These are phyloP conservation scores for Myotis brandtii DNA, from an alignment of 2,113 vertebrate species.

Conservation along the genomic window DNA sequence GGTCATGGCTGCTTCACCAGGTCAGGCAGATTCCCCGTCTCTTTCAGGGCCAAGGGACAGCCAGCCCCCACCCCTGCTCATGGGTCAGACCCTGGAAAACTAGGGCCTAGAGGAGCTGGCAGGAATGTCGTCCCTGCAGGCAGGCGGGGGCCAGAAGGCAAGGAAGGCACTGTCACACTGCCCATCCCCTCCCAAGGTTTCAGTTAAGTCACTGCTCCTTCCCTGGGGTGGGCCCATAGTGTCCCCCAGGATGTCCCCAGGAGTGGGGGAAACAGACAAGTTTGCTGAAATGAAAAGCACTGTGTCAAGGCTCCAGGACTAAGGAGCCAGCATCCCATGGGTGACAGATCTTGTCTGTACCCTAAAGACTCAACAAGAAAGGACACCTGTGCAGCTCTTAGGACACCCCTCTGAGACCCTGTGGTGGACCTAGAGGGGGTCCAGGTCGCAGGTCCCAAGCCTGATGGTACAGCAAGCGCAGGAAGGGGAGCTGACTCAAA, in stretches of 20 bases:
- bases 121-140: neutral
- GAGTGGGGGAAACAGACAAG: neutral
- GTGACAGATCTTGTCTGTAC: neutral
- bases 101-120: too few relatives aligned
- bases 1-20: fast-evolving
- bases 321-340: fast-evolving
- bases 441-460: neutral
- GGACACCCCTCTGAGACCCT: neutral
- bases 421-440: fast-evolving
- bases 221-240: fast-evolving
- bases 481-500: neutral
- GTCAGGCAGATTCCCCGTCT: neutral
- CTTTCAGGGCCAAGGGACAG: neutral
- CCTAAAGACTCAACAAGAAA: neutral
- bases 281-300: neutral
- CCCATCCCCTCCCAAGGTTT: neutral
- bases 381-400: fast-evolving
- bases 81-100: neutral
- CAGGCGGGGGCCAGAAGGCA: neutral
- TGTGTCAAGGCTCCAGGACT: neutral
- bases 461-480: neutral
- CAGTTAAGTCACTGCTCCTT: neutral
- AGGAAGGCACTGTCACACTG: fast-evolving
- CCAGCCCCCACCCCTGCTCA: too few relatives aligned
- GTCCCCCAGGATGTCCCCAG: neutral